Conservation (phyloP, 2,113 vertebrate genomes). For the Tyrannus savana region DNA sequence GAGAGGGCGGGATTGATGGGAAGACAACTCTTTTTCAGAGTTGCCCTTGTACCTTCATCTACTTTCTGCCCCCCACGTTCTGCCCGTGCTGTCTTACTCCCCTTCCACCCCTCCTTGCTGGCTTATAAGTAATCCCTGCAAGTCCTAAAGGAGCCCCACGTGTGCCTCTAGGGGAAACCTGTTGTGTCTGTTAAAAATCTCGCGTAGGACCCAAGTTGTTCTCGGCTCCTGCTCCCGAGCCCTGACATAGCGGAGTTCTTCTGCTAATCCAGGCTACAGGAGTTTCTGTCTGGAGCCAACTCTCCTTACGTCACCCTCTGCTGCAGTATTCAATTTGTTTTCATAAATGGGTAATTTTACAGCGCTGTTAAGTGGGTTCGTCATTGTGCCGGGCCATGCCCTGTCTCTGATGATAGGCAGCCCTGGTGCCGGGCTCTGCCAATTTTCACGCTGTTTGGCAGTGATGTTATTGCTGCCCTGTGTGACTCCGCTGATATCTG, state of each 20-base stretch:
- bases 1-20: neutral
- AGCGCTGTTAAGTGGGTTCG: constrained; percentile 73
- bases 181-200: constrained; percentile 11
- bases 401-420: constrained; percentile 64
- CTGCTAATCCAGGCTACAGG: constrained; percentile 72
- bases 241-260: constrained; percentile 58
- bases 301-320: constrained; percentile 77
- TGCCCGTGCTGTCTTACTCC: neutral
- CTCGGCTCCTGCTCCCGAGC: constrained; percentile 30
- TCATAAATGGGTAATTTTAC: constrained; percentile 81
- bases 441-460: constrained; percentile 57
- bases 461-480: constrained; percentile 65
- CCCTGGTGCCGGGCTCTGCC: constrained; percentile 59
- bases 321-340: constrained; percentile 77
- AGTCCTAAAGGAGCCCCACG: fast-evolving
- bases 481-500: constrained; percentile 65
- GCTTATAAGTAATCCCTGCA: neutral
- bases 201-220: constrained; percentile 62
- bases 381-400: constrained; percentile 73
- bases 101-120: neutral
- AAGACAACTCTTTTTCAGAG: neutral
- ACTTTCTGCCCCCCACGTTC: neutral
- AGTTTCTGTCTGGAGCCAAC: constrained; percentile 71
- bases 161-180: neutral
- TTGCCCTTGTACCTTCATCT: neutral